Percentiles rank a stretch among this genome's conserved stretches.
These are phyloP conservation scores for Gallinago nigripennis DNA, from an alignment of 2,797 vertebrate species.

Conservation along the genomic window DNA sequence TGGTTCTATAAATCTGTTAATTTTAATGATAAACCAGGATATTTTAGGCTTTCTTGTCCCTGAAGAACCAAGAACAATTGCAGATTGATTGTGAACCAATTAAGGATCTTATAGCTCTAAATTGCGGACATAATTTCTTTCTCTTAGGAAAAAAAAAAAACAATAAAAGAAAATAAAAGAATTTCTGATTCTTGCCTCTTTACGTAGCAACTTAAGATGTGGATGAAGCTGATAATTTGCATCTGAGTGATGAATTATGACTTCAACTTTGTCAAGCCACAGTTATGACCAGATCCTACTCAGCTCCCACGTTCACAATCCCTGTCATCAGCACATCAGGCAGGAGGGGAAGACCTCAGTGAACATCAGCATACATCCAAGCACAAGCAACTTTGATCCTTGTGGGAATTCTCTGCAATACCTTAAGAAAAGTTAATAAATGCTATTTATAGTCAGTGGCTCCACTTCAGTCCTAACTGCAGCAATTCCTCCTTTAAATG, in stretches of 20 bases:
- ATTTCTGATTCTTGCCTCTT: background rate
- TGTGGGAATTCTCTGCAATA: background rate
- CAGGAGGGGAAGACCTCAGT: background rate
- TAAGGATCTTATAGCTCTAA: background rate
- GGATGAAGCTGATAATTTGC: background rate
- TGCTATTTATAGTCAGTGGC: background rate
- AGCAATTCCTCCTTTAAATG: background rate
- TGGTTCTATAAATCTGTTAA: constrained; percentile 24
- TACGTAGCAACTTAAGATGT: background rate
- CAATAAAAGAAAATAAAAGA: no score
- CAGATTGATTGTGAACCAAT: constrained; percentile 36
- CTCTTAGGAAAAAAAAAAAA: background rate
- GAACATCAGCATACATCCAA: background rate
- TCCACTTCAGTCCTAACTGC: background rate
- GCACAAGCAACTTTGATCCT: background rate
- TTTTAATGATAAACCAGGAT: constrained; percentile 44
- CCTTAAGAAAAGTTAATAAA: background rate
- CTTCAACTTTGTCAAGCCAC: background rate
- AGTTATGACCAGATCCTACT: background rate
- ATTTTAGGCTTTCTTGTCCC: constrained; percentile 35
- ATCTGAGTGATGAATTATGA: background rate
- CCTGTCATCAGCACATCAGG: background rate
- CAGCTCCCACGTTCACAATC: background rate
- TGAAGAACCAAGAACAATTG: constrained; percentile 31
- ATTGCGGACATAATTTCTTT: background rate